Evolutionary conservation across 2,888 invertebrate genomes (phyloP), one percentile per base, ranked within the genome.

Genomic region (Lepas anatifera): DNA sequence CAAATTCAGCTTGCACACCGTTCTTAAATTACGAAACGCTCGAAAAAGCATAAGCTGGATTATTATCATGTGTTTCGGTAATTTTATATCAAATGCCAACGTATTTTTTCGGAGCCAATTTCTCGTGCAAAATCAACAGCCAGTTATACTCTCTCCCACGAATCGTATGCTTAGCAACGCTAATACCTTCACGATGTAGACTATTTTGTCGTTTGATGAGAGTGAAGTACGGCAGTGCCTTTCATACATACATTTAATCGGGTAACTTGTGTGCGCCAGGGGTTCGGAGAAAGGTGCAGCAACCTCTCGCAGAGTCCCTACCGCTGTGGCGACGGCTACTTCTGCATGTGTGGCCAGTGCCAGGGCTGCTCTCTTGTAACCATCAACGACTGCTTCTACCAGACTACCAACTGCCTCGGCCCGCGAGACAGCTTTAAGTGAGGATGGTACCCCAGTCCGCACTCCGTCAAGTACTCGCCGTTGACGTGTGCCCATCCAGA

Each of bases 301-400:
- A 58, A 4, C 13, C 32, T 18, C 1, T 8, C 10, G 13, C 6
- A 32, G 13, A 32, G 58, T 13, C 32, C 58, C 10, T 6, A 13
- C 58, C 58, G 10, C 10, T 81, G 81, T 72, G 81, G 80, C 22
- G 79, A 80, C 1, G 80, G 80, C 4, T 76, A 80, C 76, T 76
- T 74, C 69, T 81, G 81, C 75, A 75, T 74, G 3, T 81, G 81
- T 72, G 77, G 78, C 50, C 77, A 76, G 68, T 82, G 82, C 75
- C 76, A 75, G 41, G 82, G 82, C 3, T 82, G 82, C 77, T 80
- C 80, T 71, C 71, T 76, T 8, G 71, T 74, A 35, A 76, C 77
- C 0, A 73, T 76, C 27, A 32, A 32, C 58, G 58, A 58, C 32
- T 58, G 80, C 75, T 32, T 58, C 32, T 58, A 58, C 32, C 16